Percentiles rank a stretch among this genome's conserved stretches.
Conservation (phyloP, 2,888 invertebrate species). For the Protodeltote pygarga region DNA sequence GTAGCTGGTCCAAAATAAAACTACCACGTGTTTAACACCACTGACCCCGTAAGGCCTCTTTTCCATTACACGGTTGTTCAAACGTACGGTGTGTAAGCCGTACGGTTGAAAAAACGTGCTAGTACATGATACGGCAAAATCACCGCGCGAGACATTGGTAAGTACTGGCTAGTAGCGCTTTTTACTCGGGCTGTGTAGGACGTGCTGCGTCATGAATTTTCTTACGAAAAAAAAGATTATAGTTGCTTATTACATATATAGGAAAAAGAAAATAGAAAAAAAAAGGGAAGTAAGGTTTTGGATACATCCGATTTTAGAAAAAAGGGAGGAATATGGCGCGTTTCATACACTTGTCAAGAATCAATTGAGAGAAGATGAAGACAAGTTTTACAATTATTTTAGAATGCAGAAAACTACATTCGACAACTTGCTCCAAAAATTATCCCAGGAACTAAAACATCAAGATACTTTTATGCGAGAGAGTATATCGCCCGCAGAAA, state of each 20-base stretch:
- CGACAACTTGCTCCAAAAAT: conserved; percentile 31
- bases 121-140: conserved; percentile 13
- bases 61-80: conserved; percentile 8
- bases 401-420: conserved; percentile 32
- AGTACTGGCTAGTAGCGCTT: conserved; percentile 22
- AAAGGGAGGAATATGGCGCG: conserved; percentile 29
- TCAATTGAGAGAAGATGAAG: conserved; percentile 31
- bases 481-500: conserved; percentile 41
- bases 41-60: conserved; percentile 1
- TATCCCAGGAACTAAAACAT: conserved; percentile 38
- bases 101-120: conserved; percentile 20
- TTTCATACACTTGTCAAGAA: conserved; percentile 38
- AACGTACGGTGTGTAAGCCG: conserved; percentile 16
- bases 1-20: too few relatives aligned
- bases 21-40: too few relatives aligned
- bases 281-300: too few relatives aligned
- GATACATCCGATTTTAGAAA: conserved; percentile 41
- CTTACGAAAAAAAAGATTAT: conserved; percentile 24
- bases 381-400: conserved; percentile 35
- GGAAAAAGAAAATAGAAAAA: too few relatives aligned
- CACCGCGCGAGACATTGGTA: conserved; percentile 20
- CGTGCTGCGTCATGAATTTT: conserved; percentile 23
- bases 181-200: conserved; percentile 20
- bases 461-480: conserved; percentile 41
- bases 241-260: conserved; percentile 16